Base-by-base conservation (phyloP, 1,140 invertebrate species). In the Berghia stephanieae region DNA sequence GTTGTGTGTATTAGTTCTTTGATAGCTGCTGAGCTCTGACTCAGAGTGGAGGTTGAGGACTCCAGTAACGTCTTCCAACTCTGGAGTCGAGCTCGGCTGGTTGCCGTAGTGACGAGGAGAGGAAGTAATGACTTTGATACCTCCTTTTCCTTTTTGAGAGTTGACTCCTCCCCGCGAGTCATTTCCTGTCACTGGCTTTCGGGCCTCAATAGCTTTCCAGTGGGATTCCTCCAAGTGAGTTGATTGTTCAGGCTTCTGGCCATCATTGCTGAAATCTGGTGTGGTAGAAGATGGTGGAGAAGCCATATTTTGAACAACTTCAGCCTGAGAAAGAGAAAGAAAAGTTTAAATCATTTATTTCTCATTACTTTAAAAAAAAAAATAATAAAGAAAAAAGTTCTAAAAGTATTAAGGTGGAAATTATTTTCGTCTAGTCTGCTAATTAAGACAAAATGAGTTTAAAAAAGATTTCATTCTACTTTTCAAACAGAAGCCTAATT, bases 11-110 rank as follows among this genome's bases (percentile, higher is more conserved):
- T 79, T 73, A 80, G 79, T 80, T 34, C 52, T 43, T 21, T 76
- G 74, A 63, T 76, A 52, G 63, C 76, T 75, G 73, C 78, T 77
- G 46, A 66, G 77, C 74, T 86, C 84, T 31, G 68, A 82, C 74
- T 85, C 85, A n/a, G 86, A 87, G 52, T 82, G 82, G 70, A 87
- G 83, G 49, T 82, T 79, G 57, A 87, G 63, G 68, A 78, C 79
- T 31, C 80, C 75, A 3, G 77, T 44, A 10, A 82, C 60, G 44
- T 82, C 81, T 67, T 80, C 81, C 72, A 49, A 13, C 31, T 76
- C 74, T 34, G 55, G 42, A 16, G 60, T 68, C 42, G 63, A 76
- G 21, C 70, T 72, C 31, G 18, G 70, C 75, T 71, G 24, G 46
- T 46, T 34, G 75, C 70, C 49, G 68, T 31, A 27, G 60, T 4